Evolutionary conservation across 2,113 vertebrate species (phyloP).

Genomic region (Syrrhaptes paradoxus): DNA sequence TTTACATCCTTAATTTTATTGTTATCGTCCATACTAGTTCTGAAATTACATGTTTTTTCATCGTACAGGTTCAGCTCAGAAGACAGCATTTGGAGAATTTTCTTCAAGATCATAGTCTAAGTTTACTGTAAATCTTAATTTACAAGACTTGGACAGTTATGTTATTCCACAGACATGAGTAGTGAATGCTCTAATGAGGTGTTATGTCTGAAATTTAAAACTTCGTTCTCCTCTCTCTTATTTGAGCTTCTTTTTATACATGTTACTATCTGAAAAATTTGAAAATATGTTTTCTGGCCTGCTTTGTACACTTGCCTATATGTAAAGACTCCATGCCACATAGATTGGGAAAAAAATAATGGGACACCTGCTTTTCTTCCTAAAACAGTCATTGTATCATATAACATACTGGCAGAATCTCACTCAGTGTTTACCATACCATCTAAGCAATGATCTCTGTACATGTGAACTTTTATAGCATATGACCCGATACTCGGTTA

Average conservation of each 20-base stretch:
- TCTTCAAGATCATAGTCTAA: not conserved
- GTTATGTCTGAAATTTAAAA: not conserved
- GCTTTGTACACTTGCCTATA: not conserved
- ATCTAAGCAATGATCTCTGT: not conserved
- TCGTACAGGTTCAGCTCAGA: not conserved
- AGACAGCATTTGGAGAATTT: not conserved
- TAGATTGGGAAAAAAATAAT: not conserved
- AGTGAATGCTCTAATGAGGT: not conserved
- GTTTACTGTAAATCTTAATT: not conserved
- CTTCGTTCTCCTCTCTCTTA: not conserved
- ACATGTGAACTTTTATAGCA: not conserved
- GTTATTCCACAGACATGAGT: not conserved
- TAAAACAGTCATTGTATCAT: not conserved
- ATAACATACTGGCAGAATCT: not conserved
- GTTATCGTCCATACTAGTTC: not conserved
- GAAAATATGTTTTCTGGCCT: not conserved
- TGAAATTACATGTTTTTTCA: not conserved
- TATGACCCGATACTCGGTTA: not conserved
- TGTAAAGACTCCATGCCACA: not conserved
- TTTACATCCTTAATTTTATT: not conserved
- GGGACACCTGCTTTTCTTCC: not conserved
- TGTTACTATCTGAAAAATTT: not conserved
- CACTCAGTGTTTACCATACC: not conserved
- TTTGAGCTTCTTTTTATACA: not conserved
- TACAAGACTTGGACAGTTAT: not conserved